phyloP scores from a whole-genome alignment of 2,888 invertebrate genomes.

The Lasioglossum marginatum region DNA sequence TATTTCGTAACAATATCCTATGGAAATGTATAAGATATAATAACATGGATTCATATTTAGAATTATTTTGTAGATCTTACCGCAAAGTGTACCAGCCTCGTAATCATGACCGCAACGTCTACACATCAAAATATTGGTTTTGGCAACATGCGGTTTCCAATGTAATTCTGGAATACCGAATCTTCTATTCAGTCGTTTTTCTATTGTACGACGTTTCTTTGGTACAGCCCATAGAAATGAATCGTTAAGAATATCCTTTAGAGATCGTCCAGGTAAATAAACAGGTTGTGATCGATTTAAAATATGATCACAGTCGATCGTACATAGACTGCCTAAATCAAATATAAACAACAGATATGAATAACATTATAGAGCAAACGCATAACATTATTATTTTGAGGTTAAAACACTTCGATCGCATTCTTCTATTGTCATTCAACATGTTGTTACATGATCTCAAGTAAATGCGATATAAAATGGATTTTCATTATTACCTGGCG shows the following conservation, averaged over 20 bases:
- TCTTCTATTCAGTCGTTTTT: conserved; percentile 90
- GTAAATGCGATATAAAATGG: not conserved
- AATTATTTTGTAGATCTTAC: conserved; percentile 85
- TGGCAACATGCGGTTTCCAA: conserved; percentile 90
- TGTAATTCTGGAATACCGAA: conserved; percentile 89
- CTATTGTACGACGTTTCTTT: conserved; percentile 90
- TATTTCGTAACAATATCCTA: conserved; percentile 94
- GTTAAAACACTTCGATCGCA: conserved; percentile 21
- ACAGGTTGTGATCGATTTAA: conserved; percentile 50
- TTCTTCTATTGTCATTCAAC: not conserved
- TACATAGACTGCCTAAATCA: conserved; percentile 77
- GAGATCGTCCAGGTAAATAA: conserved; percentile 80
- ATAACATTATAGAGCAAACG: not conserved
- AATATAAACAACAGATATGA: conserved; percentile 12
- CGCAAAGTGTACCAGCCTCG: conserved; percentile 92
- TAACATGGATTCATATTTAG: not conserved
- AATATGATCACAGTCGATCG: conserved; percentile 72
- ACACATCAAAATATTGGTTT: conserved; percentile 91
- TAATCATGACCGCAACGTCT: conserved; percentile 93
- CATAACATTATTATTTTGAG: conserved; percentile 18
- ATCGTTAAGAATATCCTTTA: conserved; percentile 89
- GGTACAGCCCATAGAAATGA: conserved; percentile 94
- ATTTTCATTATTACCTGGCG: conserved; percentile 84
- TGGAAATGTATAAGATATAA: conserved; percentile 72
- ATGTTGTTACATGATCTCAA: not conserved